Percentiles rank a stretch among this genome's conserved stretches.
phyloP scores from a whole-genome alignment of 1,140 invertebrate genomes.

The Drosophila repletoides region DNA sequence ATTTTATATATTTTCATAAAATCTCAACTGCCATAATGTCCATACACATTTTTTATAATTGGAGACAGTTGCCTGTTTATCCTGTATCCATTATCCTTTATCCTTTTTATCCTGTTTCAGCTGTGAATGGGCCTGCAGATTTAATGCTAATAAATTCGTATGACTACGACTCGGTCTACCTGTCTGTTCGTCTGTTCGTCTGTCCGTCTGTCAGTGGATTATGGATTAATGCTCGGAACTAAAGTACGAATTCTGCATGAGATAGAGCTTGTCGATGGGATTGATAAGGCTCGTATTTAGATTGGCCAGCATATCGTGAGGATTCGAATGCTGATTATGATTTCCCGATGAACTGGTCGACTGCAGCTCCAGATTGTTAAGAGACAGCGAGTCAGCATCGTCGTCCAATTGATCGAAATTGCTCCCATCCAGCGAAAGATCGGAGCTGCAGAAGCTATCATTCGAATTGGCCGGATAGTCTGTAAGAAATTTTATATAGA shows the following conservation, averaged over 20 bases:
- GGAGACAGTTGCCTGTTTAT: too few species aligned
- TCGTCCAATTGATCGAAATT: constrained; percentile 91
- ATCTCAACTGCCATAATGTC: constrained; percentile 37
- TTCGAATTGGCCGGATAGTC: constrained; percentile 93
- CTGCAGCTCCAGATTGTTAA: constrained; percentile 87
- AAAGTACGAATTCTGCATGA: constrained; percentile 98
- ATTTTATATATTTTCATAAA: constrained; percentile 63
- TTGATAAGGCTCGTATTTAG: constrained; percentile 89
- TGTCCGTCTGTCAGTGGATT: not conserved
- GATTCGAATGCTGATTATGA: constrained; percentile 82
- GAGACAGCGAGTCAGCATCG: constrained; percentile 89
- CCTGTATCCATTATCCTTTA: too few species aligned
- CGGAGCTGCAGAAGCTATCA: constrained; percentile 94
- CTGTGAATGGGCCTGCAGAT: too few species aligned
- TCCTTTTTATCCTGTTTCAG: too few species aligned
- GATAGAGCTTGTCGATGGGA: constrained; percentile 98
- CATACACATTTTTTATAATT: constrained; percentile 19
- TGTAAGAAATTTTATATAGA: constrained; percentile 82
- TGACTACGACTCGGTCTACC: constrained; percentile 12
- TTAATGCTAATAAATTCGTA: constrained; percentile 81
- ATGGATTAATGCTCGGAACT: constrained; percentile 68
- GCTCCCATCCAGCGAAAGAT: constrained; percentile 92
- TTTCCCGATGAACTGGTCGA: constrained; percentile 83
- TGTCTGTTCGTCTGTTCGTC: constrained; percentile 4
- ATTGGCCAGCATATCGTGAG: constrained; percentile 83